Base-by-base conservation (phyloP, 2,113 vertebrate genomes). In the Circaetus cinerascens region DNA sequence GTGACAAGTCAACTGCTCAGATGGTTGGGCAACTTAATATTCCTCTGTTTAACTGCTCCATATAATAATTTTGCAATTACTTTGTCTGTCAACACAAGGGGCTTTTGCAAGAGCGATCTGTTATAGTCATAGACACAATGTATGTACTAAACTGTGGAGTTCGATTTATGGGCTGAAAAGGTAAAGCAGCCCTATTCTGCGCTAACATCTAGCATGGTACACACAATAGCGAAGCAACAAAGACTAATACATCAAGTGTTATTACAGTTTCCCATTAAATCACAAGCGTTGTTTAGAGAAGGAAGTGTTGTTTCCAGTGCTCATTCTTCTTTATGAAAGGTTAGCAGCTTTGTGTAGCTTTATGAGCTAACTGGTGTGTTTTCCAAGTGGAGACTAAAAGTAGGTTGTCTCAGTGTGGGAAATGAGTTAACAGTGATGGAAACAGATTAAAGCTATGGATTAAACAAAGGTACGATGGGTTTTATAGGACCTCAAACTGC, bases 311-410 rank as follows among this genome's bases (percentile, higher is more conserved):
- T 85, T 89, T 83, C 72, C 74, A 91, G n/a, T 13, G 66, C 36
- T 56, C n/a, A 40, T 79, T 84, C 71, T 86, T 77, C 84, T 88
- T 82, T 51, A 78, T 92, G 62, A 91, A 94, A 93, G 60, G 43
- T 19, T 81, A 94, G 95, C 72, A 78, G 66, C 88, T 94, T 77
- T 88, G 48, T 66, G 66, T 56, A 91, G 57, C 77, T 96, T 93
- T 92, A 94, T 46, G 84, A 96, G 90, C 93, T 50, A 41, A 69
- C 30, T 1, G 0, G 30, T 89, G 10, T 36, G 53, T 91, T 97
- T 93, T 95, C 96, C 85, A 95, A 86, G 64, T 32, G 60, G 90
- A 95, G 91, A 73, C 86, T 71, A 87, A 91, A 87, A 91, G 78
- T 60, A 69, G 75, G 68, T 74, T 95, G 80, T 88, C 95, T 73